Evolutionary conservation across 2,797 vertebrate species (phyloP), one percentile per base, ranked within the genome.

Genomic region (Tachyglossus aculeatus): DNA sequence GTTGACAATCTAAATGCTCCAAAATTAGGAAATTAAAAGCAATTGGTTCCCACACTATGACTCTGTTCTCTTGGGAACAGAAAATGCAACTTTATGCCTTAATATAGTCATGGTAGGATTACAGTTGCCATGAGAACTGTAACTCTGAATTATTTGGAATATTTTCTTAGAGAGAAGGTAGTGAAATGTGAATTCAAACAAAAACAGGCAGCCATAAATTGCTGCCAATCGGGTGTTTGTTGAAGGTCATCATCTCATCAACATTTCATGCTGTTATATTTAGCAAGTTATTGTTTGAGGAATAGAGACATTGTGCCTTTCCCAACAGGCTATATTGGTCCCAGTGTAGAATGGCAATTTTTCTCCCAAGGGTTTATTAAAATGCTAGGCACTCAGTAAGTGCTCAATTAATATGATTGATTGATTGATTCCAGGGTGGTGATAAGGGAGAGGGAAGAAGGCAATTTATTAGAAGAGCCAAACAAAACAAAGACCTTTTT

Each of bases 21-120:
- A 60, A 78, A 87, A 84, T 78, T 64, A 71, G 79, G 77, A 78
- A 71, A 86, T 74, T 78, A 25, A 22, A 72, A 86, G 70, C 39
- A 75, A 86, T n/a, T 78, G 80, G 82, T 80, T 84, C 82, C 86
- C 84, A 76, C 51, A 77, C 80, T 83, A 80, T 83, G 86, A 75
- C 80, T 83, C 79, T 83, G 74, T 53, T 66, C 83, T 78, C 86
- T 69, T 78, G 82, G 80, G 84, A 75, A 86, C 67, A 70, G 79
- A 80, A 85, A 87, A 85, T 87, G n/a, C 85, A 87, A 87, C 82
- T 85, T 83, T 80, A 87, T 78, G 74, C 82, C 82, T 85, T 83
- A 84, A 62, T 86, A 77, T 80, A 78, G 68, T 77, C 7, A 25
- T 37, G 67, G 70, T 68, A 88, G 83, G 83, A 73, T 62, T 60